Evolutionary conservation across 2,888 invertebrate species (phyloP).

Genomic region (Eremobia ochroleuca): DNA sequence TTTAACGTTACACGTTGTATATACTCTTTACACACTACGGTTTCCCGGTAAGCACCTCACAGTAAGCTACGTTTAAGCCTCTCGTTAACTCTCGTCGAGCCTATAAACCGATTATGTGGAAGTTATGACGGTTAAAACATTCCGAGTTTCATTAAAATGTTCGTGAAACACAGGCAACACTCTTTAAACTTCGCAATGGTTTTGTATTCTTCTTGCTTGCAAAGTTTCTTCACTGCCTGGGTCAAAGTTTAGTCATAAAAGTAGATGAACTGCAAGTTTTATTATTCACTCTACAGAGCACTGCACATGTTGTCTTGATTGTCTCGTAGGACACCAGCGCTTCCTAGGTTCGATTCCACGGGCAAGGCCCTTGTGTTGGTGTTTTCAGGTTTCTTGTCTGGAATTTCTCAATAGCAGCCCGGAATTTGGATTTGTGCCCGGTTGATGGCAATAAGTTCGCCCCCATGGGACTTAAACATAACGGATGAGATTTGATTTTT

Average conservation of each 20-base stretch:
- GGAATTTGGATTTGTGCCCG: neutral
- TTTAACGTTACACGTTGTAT: no score
- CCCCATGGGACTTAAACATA: neutral
- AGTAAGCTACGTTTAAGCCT: neutral
- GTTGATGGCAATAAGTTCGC: neutral
- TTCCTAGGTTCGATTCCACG: neutral
- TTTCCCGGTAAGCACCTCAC: neutral
- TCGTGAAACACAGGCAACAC: neutral
- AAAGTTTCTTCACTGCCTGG: neutral
- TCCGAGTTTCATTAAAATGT: neutral
- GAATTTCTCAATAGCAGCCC: neutral
- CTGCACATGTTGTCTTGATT: neutral
- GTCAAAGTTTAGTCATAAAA: neutral
- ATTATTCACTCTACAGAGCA: neutral
- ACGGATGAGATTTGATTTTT: neutral
- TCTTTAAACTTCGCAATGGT: neutral
- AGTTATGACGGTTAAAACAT: slow-evolving; percentile 1
- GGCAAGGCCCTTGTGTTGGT: no score
- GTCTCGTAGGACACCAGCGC: neutral
- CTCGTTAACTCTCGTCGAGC: neutral
- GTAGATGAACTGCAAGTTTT: neutral
- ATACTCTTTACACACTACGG: neutral
- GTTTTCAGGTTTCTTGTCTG: neutral
- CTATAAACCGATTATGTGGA: slow-evolving; percentile 10
- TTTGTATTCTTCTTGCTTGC: neutral